Base-by-base conservation (phyloP, 1,140 invertebrate genomes). In the Helicoverpa armigera region DNA sequence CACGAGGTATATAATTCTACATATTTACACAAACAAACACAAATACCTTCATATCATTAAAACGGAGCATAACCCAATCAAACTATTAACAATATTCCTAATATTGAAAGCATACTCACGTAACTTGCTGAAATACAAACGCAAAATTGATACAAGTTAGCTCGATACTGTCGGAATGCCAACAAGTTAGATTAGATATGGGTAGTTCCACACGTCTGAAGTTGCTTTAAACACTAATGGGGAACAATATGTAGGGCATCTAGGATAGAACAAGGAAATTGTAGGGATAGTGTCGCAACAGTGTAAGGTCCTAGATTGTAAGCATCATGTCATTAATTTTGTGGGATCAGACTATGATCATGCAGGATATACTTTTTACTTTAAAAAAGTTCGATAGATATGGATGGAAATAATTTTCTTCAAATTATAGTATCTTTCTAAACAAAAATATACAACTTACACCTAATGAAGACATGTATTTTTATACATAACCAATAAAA, bases 141-240 rank as follows among this genome's bases (percentile, higher is more conserved):
- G 75, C 61, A 77, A 77, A 77, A 77, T 77, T 77, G 75, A 77
- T 77, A 67, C 58, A 67, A 67, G 61, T 67, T 61, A n/a, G 61
- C 16, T 13, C 75, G 18, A 50, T n/a, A 16, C 50, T 43, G 54
- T 67, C 61, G 67, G 75, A 56, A 67, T 67, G 35, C 10, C 48
- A 65, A n/a, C 29, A 77, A 77, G 75, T 77, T 77, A 67, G 75
- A 77, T 76, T 76, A 76, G 56, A 76, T 65, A 63, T 63, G 60
- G 53, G n/a, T 29, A 58, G 54, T 48, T 76, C 60, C 65, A 76
- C 60, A 53, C 60, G 35, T 61, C 72, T 35, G 31, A 76, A 76
- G 14, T 63, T 65, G n/a, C 48, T 56, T 29, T 35, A 77, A 77
- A 54, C 51, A 29, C 50, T 77, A 77, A 77, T 77, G 29, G 61